These are phyloP conservation scores for Tympanuchus pallidicinctus DNA, from an alignment of 2,113 vertebrate species.

Conservation along the genomic window DNA sequence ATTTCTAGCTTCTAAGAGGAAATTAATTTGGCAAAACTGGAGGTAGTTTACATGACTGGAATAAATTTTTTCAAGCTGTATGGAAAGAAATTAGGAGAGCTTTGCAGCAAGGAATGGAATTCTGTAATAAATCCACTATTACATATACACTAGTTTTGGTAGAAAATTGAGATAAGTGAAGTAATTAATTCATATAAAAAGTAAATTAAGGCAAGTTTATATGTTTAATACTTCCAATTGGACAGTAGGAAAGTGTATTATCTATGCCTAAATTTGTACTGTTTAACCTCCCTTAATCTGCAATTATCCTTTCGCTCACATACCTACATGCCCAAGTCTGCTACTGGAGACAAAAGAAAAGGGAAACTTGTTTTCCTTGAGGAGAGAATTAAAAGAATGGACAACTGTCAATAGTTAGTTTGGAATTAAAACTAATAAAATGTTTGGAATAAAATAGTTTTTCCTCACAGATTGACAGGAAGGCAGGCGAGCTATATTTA, in stretches of 20 bases:
- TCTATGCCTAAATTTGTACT: not conserved
- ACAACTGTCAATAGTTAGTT: not conserved
- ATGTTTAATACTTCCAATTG: not conserved
- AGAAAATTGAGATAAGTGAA: not conserved
- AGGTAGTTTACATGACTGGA: not conserved
- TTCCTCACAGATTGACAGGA: not conserved
- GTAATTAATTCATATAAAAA: not conserved
- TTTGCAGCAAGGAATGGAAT: not conserved
- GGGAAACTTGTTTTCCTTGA: not conserved
- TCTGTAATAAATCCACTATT: not conserved
- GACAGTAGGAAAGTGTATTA: not conserved
- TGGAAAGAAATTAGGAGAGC: not conserved
- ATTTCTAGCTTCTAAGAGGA: not conserved
- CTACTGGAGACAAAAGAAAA: not conserved
- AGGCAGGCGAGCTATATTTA: not conserved
- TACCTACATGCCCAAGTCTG: not conserved
- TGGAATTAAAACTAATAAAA: not conserved
- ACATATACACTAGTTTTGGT: rapidly evolving
- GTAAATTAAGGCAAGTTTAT: not conserved
- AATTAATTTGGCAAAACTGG: not conserved
- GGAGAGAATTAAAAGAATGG: not conserved
- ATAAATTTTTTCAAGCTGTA: not conserved
- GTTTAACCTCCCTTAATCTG: not conserved
- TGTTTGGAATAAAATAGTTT: not conserved
- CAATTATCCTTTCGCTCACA: not conserved